Conservation (phyloP, 2,797 vertebrate genomes). For the Tapirus indicus region DNA sequence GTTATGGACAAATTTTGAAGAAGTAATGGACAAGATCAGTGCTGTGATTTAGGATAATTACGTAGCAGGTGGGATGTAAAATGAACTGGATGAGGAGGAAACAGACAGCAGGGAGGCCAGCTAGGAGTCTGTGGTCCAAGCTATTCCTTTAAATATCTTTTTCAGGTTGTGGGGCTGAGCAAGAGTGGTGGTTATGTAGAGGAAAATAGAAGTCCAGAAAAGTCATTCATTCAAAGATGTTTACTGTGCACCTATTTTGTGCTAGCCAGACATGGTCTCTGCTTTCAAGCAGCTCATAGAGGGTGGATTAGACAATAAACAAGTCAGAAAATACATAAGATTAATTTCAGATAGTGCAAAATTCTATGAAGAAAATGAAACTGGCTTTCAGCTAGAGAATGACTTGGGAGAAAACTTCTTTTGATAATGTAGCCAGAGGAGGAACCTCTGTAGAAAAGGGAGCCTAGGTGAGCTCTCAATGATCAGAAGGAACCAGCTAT, state of each 20-base stretch:
- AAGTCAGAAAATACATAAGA: not conserved
- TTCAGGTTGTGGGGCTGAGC: not conserved
- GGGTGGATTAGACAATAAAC: not conserved
- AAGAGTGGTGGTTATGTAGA: not conserved
- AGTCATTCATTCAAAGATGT: slow-evolving; percentile 5
- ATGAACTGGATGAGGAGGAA: not conserved
- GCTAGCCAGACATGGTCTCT: not conserved
- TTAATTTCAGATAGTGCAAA: not conserved
- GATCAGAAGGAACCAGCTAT: not conserved
- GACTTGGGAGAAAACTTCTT: not conserved
- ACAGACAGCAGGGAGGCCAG: not conserved
- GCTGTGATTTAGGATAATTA: not conserved
- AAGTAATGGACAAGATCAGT: not conserved
- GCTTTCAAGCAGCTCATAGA: not conserved
- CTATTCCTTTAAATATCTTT: not conserved
- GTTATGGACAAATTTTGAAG: not conserved
- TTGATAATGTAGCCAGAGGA: not conserved
- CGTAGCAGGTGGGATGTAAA: not conserved
- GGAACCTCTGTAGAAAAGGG: not conserved
- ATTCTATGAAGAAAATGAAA: slow-evolving; percentile 45
- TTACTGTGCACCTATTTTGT: not conserved
- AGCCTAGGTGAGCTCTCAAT: not conserved
- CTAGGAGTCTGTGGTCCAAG: not conserved
- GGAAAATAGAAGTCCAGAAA: not conserved
- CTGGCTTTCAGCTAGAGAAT: slow-evolving; percentile 9